Evolutionary conservation across 2,888 invertebrate genomes (phyloP).

Genomic region (Ommatoiulus sabulosus): DNA sequence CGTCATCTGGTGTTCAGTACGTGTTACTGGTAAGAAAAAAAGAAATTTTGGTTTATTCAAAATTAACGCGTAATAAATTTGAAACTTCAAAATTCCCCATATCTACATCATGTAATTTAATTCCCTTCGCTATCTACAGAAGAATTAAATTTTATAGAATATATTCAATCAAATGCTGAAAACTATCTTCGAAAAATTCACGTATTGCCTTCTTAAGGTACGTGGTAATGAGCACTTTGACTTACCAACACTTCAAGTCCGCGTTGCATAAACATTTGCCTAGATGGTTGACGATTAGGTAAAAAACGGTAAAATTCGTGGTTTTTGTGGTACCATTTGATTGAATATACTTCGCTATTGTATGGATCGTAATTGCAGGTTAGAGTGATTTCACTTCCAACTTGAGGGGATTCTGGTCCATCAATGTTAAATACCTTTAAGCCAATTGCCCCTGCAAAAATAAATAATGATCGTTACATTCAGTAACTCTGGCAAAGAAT

Average conservation of each 20-base stretch:
- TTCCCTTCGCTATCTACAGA: too few relatives aligned
- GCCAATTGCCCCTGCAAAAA: not conserved
- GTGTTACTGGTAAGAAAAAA: too few relatives aligned
- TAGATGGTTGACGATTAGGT: not conserved
- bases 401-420: not conserved
- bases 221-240: not conserved
- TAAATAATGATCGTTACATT: not conserved
- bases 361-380: not conserved
- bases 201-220: too few relatives aligned
- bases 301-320: not conserved
- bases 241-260: not conserved
- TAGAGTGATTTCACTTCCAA: not conserved
- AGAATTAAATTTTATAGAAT: too few relatives aligned
- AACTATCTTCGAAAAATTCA: not conserved
- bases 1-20: too few relatives aligned
- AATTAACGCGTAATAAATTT: too few relatives aligned
- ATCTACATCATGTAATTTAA: too few relatives aligned
- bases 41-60: too few relatives aligned
- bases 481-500: too few relatives aligned
- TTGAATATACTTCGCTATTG: not conserved
- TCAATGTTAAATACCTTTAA: not conserved
- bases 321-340: not conserved
- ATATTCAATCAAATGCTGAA: too few relatives aligned
- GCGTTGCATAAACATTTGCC: not conserved
- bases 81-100: too few relatives aligned